Evolutionary conservation across 2,888 invertebrate genomes (phyloP), one percentile per base, ranked within the genome.

Genomic region (Rotaria magnacalcarata): DNA sequence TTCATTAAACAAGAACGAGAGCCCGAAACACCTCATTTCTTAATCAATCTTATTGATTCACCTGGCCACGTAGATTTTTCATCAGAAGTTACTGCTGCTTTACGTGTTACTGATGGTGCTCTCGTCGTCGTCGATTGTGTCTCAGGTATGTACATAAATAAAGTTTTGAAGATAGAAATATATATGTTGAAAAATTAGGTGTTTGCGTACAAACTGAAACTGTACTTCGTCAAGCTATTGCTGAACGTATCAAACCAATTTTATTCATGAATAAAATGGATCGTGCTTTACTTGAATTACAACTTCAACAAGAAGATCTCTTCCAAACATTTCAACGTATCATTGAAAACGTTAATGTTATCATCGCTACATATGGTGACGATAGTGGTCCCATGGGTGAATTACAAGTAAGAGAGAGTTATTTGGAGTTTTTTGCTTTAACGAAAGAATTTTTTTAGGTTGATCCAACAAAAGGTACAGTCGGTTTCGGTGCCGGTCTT

Each of bases 191-290:
- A 24, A 24, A 88, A 90, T 10, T 89, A 96, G 98, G 99, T 93
- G 99, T 99, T 88, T 99, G 99, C 91, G 99, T 99, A 89, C 99
- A 99, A 93, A 99, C 99, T 60, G 99, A 99, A 93, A 98, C 99
- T 90, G 99, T 99, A 87, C 93, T 99, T 90, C 96, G 99, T 93
- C 99, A 99, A 92, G 99, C 99, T 88, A 99, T 99, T 90, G 96
- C 97, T 88, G 99, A 99, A 93, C 95, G 99, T 91, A 99, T 99
- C 90, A 98, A 97, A 94, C 99, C 99, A 87, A 96, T 99, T 89
- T 93, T 99, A 90, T 99, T 99, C 94, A 98, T 99, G 98, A 99
- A 99, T 95, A 99, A 99, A 93, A 98, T 99, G 98, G 99, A 99
- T 93, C 95, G 99, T 89, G 99, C 99, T 89, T 93, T 99, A 87